Evolutionary conservation across 2,888 invertebrate species (phyloP), one percentile per base, ranked within the genome.

Genomic region (Metellina segmentata): DNA sequence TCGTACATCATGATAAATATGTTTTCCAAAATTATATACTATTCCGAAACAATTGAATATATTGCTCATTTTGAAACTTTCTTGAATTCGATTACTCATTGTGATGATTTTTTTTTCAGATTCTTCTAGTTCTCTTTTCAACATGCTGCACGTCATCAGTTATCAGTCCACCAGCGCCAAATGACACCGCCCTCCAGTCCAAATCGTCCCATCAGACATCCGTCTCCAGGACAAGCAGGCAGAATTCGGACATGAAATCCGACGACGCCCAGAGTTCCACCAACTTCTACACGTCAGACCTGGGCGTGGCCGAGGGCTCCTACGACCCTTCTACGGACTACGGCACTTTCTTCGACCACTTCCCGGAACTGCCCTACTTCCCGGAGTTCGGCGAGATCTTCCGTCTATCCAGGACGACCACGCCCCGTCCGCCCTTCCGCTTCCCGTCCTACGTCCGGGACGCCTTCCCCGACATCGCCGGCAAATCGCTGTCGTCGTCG

Each of bases 151-250:
- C 71, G 11, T 82, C 71, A 11, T 82, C 82, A 13, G 34, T 71
- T 19, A 70, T 82, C n/a, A 71, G 34, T 5, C 8, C 19, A 7
- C 51, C 82, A 1, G 51, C 69, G 9, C 11, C 51, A 8, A 52
- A 11, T 34, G 71, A 71, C 70, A 82, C 51, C 11, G 13, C 51
- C 82, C 49, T 49, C 51, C 49, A 82, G 9, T 71, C 82, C 71
- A 48, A 82, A 71, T 5, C 70, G 16, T 48, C 20, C 8, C 4
- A 11, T 7, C 51, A 51, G 13, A 7, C 51, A 19, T 52, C 98
- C 98, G 95, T 98, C 19, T 70, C 48, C 7, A 51, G 71, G 20
- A 53, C 34, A 8, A 79, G 53, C 70, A n/a, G 70, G 19, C 16
- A 81, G 48, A 81, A 90, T 13, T 51, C 75, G 6, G 82, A 91